Conservation (phyloP, 2,888 invertebrate genomes). For the Proisotoma minuta region DNA sequence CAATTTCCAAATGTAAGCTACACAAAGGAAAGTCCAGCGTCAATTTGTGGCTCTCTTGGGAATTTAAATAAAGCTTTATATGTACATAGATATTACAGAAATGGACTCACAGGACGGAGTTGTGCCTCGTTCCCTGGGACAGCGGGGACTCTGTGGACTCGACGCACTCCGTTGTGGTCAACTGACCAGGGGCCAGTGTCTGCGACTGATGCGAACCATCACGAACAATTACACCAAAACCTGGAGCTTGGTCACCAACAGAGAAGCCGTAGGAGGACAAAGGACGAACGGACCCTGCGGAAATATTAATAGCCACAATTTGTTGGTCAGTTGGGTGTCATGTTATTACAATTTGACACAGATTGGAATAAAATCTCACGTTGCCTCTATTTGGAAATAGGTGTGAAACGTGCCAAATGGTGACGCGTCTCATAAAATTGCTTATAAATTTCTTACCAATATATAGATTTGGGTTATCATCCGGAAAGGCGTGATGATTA, state of each 20-base stretch:
- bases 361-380: too few species aligned
- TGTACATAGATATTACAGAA: too few species aligned
- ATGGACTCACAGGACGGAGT: constrained; percentile 43
- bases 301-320: too few species aligned
- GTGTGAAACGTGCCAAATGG: constrained; percentile 12
- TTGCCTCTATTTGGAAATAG: not conserved
- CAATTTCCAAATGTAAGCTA: too few species aligned
- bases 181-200: constrained; percentile 39
- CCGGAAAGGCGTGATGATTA: constrained; percentile 76
- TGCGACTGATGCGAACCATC: constrained; percentile 34
- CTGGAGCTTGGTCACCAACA: constrained; percentile 39
- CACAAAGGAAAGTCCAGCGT: too few species aligned
- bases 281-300: constrained; percentile 43
- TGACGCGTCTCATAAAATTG: not conserved
- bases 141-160: constrained; percentile 45
- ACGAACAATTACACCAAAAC: constrained; percentile 35
- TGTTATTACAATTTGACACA: too few species aligned
- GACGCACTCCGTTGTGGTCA: constrained; percentile 47
- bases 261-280: constrained; percentile 38
- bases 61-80: too few species aligned
- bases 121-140: constrained; percentile 45
- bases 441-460: constrained; percentile 65
- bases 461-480: constrained; percentile 71
- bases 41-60: too few species aligned
- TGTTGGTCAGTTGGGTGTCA: too few species aligned